Conservation (phyloP, 1,140 invertebrate genomes). For the Drosophila yakuba region DNA sequence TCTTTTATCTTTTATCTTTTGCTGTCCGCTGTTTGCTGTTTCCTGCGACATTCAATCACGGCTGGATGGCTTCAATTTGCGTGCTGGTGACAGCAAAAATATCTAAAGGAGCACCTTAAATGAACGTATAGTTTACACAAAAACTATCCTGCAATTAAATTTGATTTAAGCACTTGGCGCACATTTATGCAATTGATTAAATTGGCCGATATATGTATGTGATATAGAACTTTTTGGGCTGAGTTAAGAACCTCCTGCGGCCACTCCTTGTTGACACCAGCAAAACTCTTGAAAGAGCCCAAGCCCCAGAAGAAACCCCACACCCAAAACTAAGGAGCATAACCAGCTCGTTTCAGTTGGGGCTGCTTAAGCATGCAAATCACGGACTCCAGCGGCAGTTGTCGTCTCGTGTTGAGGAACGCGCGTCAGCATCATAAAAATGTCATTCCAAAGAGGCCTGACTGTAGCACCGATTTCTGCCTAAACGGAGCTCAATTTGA, state of each 20-base stretch:
- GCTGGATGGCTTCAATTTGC: neutral
- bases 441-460: constrained; percentile 61
- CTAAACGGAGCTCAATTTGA: neutral
- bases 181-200: too few species aligned
- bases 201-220: too few species aligned
- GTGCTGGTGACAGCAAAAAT: neutral
- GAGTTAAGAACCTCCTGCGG: neutral
- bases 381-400: constrained; percentile 53
- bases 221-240: too few species aligned
- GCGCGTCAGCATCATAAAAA: constrained; percentile 83
- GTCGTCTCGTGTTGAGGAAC: constrained; percentile 68
- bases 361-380: constrained; percentile 75
- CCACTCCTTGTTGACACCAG: constrained; percentile 5
- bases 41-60: constrained; percentile 12
- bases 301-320: too few species aligned
- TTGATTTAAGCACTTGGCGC: too few species aligned
- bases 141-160: too few species aligned
- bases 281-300: too few species aligned
- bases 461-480: constrained; percentile 3
- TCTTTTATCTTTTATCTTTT: constrained; percentile 17
- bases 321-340: constrained; percentile 10
- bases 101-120: neutral
- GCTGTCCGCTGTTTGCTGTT: neutral
- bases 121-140: too few species aligned
- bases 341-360: constrained; percentile 28